Evolutionary conservation across 2,113 vertebrate species (phyloP), one percentile per base, ranked within the genome.

Genomic region (Mus pahari): DNA sequence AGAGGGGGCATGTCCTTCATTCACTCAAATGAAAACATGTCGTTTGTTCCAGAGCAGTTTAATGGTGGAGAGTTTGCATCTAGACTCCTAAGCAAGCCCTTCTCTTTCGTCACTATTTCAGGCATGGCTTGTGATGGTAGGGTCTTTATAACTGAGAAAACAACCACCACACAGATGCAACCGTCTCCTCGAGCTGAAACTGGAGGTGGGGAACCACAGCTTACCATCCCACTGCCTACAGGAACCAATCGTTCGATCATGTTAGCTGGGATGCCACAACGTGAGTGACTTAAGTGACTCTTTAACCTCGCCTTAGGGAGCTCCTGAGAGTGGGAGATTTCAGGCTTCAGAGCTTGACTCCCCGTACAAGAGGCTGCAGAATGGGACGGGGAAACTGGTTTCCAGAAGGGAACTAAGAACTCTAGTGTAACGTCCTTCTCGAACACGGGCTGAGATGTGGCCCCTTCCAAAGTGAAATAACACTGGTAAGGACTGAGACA

Each of bases 261-360:
- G 79, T 0, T 16, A 92, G 79, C 97, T 71, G 91, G 95, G 42
- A 94, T 0, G 9, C 4, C 53, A 77, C 9, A 13, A 45, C 95
- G 50, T 1, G 94, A 96, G 92, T 82, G 7, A 93, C 81, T 66
- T 93, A 84, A 33, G 55, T 39, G 90, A 92, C 84, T 74, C 86
- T 97, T 95, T 97, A 93, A 97, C 96, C 97, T 94, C n/a, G 1
- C 78, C n/a, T 62, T 33, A 81, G 90, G 79, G 66, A 91, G 86
- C 93, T 77, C 26, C 45, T 95, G 94, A 93, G 92, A 94, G 74
- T 66, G 31, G 11, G 73, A 68, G 20, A 53, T 53, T 94, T 84
- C 89, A 17, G 26, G 81, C 90, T 77, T 42, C 87, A 82, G 68
- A 78, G 33, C 71, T 95, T 74, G 53, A 92, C 94, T 95, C 93